These are phyloP conservation scores for Epinotia bilunana DNA, from an alignment of 2,888 invertebrate genomes.

Conservation along the genomic window DNA sequence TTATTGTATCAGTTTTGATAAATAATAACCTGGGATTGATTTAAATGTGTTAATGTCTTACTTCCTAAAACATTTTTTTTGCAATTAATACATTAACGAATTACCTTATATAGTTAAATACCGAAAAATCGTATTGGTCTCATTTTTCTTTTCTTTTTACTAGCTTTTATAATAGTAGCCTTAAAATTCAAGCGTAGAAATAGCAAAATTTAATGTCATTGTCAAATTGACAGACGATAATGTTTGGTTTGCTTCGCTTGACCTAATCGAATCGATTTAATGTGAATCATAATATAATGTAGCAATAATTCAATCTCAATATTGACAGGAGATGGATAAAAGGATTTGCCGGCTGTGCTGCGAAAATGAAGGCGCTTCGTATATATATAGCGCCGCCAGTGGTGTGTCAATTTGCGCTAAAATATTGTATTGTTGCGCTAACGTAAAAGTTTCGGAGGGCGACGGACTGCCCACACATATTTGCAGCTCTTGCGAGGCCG, in stretches of 20 bases:
- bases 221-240: neutral
- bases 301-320: slow-evolving; percentile 6
- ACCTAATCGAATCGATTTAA: slow-evolving; percentile 11
- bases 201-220: neutral
- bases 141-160: neutral
- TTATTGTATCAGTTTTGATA: neutral
- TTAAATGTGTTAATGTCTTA: neutral
- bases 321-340: slow-evolving; percentile 54
- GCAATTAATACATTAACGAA: too few relatives aligned
- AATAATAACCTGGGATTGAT: neutral
- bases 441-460: slow-evolving; percentile 57
- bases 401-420: slow-evolving; percentile 55
- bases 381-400: slow-evolving; percentile 57
- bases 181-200: slow-evolving; percentile 9
- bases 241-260: neutral
- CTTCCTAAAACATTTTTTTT: neutral
- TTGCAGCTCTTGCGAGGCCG: slow-evolving; percentile 61
- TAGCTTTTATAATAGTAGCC: neutral
- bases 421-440: slow-evolving; percentile 67
- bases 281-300: neutral
- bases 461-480: slow-evolving; percentile 66
- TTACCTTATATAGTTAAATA: too few relatives aligned
- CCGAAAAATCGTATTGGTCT: too few relatives aligned
- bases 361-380: slow-evolving; percentile 55
- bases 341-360: slow-evolving; percentile 67